Evolutionary conservation across 37 sponge, comb jelly and placozoan species (phyloP), one percentile per base, ranked within the genome.

Genomic region (Chondrosia reniformis): DNA sequence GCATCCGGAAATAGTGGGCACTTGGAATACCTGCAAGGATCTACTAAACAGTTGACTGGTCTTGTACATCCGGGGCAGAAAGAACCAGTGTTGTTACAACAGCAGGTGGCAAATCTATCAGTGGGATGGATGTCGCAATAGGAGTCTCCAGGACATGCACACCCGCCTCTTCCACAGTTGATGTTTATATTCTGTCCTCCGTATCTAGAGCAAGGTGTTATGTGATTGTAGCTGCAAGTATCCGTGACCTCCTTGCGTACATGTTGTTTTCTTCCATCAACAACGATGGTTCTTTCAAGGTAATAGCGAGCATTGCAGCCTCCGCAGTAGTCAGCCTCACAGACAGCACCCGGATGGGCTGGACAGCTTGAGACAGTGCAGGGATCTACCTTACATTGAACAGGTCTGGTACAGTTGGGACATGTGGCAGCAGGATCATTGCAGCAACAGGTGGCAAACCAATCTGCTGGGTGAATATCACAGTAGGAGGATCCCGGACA

Each of bases 221-320:
- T 40, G 13, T 69, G 24, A 1, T 69, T 36, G n/a, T n/a, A n/a
- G n/a, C n/a, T n/a, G 36, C 72, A 69, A 22, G 39, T 1, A 39
- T 36, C 43, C 1, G 72, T 69, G 43, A 69, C 72, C 9, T 69
- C 72, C 44, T n/a, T 36, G 27, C 27, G n/a, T 56, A 3, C 27
- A 17, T 17, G 54, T 12, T 17, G 15, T 49, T 49, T 49, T 49
- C 54, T 17, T 49, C 54, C 15, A 12, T 49, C 54, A 49, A 17
- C 17, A 49, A 49, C 54, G 15, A 19, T 17, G 12, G 12, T 12
- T 31, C 30, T 66, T 8, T 40, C 39, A 0, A 41, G 2, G 43
- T 38, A 69, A 44, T 38, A 69, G 43, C 72, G 72, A 36, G 72
- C 72, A n/a, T 69, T 69, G 43, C 72, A 69, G 19, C 72, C 72